phyloP scores from a whole-genome alignment of 2,888 invertebrate genomes.

The Machimus atricapillus region DNA sequence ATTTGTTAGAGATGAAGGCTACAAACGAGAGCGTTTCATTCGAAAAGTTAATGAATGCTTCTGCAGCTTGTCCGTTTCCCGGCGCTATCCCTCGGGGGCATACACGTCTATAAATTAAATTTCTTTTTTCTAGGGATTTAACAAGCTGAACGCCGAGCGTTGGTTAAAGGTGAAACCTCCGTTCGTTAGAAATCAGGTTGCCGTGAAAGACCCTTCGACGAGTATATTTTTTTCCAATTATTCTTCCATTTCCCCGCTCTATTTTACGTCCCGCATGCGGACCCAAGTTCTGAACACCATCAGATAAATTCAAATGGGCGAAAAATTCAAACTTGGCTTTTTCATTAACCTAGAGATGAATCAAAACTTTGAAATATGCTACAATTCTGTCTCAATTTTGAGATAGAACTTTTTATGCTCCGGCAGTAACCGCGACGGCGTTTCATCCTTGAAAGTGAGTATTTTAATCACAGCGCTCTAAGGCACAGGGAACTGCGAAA shows the following conservation, averaged over 20 bases:
- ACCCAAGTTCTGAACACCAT: background rate
- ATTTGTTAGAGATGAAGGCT: background rate
- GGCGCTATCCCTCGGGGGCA: background rate
- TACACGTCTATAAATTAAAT: background rate
- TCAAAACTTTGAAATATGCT: background rate
- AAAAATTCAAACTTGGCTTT: background rate
- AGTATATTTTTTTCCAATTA: background rate
- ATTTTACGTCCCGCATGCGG: background rate
- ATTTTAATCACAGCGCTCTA: background rate
- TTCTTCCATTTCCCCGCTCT: background rate
- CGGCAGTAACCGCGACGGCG: background rate
- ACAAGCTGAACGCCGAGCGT: background rate
- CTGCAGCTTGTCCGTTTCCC: background rate
- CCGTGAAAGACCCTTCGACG: background rate
- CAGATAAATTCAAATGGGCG: background rate
- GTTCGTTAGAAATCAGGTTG: background rate
- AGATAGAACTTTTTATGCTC: background rate
- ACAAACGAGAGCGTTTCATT: background rate
- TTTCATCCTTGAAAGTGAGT: background rate
- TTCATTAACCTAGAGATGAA: background rate
- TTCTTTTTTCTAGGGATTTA: background rate
- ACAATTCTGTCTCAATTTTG: background rate
- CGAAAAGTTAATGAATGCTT: background rate
- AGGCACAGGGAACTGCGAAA: background rate
- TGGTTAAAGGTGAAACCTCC: background rate